Percentiles rank a stretch among this genome's conserved stretches.
These are phyloP conservation scores for Caenorhabditis imperialis DNA, from an alignment of 2,888 invertebrate genomes.

Conservation along the genomic window DNA sequence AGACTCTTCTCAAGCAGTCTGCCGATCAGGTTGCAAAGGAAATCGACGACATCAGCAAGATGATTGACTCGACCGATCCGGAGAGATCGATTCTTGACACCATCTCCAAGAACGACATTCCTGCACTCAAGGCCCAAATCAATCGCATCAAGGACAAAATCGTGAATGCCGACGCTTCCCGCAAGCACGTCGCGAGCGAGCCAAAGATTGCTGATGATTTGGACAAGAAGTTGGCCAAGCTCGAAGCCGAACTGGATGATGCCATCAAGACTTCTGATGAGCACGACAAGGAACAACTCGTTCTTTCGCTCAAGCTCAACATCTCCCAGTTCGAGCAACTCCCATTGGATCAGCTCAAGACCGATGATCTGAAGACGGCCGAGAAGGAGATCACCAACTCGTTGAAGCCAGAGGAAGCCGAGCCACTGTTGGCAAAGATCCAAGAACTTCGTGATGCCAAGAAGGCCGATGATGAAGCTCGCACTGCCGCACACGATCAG, in stretches of 20 bases:
- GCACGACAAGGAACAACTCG: slow-evolving; percentile 53
- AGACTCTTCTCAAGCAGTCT: slow-evolving; percentile 60
- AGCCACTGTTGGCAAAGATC: slow-evolving; percentile 19
- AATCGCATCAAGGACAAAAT: neutral
- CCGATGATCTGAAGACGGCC: slow-evolving; percentile 30
- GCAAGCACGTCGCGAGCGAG: slow-evolving; percentile 54
- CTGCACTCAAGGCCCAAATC: no score
- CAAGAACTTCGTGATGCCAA: slow-evolving; percentile 16
- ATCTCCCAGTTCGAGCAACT: slow-evolving; percentile 54
- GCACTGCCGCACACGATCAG: no score
- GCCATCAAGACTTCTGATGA: slow-evolving; percentile 55
- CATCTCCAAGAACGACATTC: no score
- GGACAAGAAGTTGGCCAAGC: slow-evolving; percentile 40
- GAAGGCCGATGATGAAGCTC: no score
- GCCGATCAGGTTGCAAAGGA: slow-evolving; percentile 59
- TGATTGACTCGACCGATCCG: no score
- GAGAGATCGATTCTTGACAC: no score
- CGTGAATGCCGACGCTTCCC: slow-evolving; percentile 43
- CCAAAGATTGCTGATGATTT: slow-evolving; percentile 29
- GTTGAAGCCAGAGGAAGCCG: slow-evolving; percentile 14
- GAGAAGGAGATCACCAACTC: slow-evolving; percentile 29
- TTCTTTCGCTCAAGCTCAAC: slow-evolving; percentile 52
- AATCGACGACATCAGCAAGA: slow-evolving; percentile 18
- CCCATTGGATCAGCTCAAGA: slow-evolving; percentile 48
- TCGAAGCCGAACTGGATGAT: slow-evolving; percentile 54